Conservation (phyloP, 2,797 vertebrate species). For the Siniperca obscura region DNA sequence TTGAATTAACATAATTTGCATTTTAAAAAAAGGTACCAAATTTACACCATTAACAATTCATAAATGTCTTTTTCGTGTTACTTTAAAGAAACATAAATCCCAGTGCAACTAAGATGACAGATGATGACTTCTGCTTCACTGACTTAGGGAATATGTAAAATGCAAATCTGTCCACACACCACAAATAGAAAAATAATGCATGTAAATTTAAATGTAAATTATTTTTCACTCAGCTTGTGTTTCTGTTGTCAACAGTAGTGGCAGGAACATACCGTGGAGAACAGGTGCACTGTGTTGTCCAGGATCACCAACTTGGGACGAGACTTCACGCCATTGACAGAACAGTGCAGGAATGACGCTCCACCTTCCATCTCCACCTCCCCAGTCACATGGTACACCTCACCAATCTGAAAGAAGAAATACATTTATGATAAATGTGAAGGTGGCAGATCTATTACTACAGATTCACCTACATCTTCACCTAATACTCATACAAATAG, state of each 20-base stretch:
- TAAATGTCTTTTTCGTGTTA: background rate
- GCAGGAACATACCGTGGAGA: conserved; percentile 86
- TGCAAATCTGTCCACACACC: background rate
- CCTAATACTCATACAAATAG: background rate
- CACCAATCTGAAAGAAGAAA: conserved; percentile 81
- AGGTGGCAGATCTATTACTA: background rate
- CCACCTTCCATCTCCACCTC: conserved; percentile 84
- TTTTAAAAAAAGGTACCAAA: background rate
- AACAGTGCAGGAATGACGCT: conserved; percentile 88
- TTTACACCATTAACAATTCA: background rate
- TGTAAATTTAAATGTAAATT: background rate
- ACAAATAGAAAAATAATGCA: background rate
- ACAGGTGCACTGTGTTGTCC: conserved; percentile 91
- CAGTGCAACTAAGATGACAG: too few species aligned
- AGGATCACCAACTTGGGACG: conserved; percentile 91
- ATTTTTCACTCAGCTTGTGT: background rate
- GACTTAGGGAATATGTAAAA: background rate
- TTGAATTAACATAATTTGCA: background rate
- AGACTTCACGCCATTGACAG: conserved; percentile 87
- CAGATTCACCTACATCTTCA: too few species aligned
- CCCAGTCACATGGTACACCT: conserved; percentile 87
- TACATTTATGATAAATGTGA: background rate
- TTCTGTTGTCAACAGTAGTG: accelerated
- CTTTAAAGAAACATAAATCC: background rate
- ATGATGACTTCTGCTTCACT: background rate